Conservation (phyloP, 2,113 vertebrate genomes). For the Aegypius monachus region DNA sequence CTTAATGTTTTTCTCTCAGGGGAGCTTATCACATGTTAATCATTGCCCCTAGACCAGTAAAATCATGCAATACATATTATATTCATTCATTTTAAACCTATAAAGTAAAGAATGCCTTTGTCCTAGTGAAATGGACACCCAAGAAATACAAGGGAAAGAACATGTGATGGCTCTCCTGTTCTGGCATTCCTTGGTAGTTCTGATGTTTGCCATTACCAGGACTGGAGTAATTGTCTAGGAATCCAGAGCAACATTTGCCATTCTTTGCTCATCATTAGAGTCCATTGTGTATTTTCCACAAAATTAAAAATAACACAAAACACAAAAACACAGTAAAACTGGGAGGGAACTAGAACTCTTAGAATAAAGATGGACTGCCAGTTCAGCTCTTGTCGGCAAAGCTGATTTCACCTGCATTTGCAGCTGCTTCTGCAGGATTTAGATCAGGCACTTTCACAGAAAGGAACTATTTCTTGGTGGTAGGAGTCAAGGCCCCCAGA, state of each 20-base stretch:
- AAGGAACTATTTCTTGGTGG: background rate
- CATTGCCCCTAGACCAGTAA: background rate
- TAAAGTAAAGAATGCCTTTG: background rate
- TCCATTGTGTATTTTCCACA: background rate
- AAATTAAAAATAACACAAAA: background rate
- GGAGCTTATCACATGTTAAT: background rate
- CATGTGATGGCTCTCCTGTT: background rate
- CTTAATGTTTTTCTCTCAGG: background rate
- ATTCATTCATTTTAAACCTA: background rate
- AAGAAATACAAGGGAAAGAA: background rate
- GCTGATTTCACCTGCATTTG: background rate
- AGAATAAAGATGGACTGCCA: background rate
- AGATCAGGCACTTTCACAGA: background rate
- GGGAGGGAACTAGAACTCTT: background rate
- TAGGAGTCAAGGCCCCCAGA: background rate
- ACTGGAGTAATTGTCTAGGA: background rate
- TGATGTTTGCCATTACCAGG: background rate
- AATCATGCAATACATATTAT: background rate
- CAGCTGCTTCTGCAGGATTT: background rate
- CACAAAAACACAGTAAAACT: background rate
- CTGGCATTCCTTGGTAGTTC: accelerated
- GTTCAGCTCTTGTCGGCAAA: background rate
- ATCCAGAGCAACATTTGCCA: background rate
- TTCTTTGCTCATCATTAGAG: background rate
- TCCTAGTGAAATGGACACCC: background rate